Base-by-base conservation (phyloP, 2,888 invertebrate genomes). In the Slavum lentiscoides region DNA sequence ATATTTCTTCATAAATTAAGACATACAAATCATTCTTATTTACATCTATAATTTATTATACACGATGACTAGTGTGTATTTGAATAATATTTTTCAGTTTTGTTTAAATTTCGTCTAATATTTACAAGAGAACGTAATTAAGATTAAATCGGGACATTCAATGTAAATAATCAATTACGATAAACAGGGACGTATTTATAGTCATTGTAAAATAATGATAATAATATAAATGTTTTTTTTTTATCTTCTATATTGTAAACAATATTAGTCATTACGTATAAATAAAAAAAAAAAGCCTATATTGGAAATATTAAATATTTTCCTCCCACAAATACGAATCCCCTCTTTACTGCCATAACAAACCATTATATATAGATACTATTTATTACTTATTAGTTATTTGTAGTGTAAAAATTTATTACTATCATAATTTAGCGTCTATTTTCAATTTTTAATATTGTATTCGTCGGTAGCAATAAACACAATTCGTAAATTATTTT, bases 21-120 rank as follows among this genome's bases (percentile, higher is more conserved):
- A 75, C 30, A 74, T 74, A 74, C 74, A 64, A 74, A 64, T 55
- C 13, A 37, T 66, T 66, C 55, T 55, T 66, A 74, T 74, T 74
- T 66, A 74, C 66, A 74, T 74, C 64, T 19, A 55, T 66, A 66
- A 74, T 74, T 66, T 74, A 74, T 74, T 66, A 21, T 66, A 66
- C 19, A 37, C 58, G 37, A 39, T 0, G 19, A 39, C 8, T 23
- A 30, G 1, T 30, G 23, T 66, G n/a, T 58, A 70, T 37, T n/a
- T 13, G 19, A 19, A 19, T 37, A 39, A 0, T 23, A 53, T 68
- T 23, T 62, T 64, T 17, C 15, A 21, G 19, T 49, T 8, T 62
- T 30, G 6, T 73, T 30, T 49, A 1, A 3, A 62, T 30, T 61
- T 23, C n/a, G 19, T 73, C n/a, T 19, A 43, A 5, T 17, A 23